Conservation (phyloP, 30 jellyfish, hydroid and myxozoan genomes). For the Aurelia aurita region DNA sequence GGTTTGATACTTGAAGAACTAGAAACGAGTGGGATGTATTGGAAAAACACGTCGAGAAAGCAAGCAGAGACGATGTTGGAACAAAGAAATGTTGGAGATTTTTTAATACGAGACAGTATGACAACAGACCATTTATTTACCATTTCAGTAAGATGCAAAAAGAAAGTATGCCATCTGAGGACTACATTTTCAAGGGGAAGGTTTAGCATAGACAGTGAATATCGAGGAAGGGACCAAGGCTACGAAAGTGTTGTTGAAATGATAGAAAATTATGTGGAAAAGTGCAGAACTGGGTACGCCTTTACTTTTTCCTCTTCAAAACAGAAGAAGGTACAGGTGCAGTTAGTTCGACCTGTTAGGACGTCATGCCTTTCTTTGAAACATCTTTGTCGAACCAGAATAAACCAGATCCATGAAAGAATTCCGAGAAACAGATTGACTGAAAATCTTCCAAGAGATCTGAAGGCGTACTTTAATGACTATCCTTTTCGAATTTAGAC, state of each 20-base stretch:
- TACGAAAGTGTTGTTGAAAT: constrained; percentile 23
- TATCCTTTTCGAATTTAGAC: constrained; percentile 32
- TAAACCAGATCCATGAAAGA: constrained; percentile 12
- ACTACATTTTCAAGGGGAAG: constrained; percentile 31
- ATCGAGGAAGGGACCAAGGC: constrained; percentile 10
- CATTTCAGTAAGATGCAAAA: constrained; percentile 25
- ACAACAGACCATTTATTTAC: constrained; percentile 15
- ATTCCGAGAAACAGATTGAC: background rate
- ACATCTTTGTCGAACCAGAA: constrained; percentile 52
- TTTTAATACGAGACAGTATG: constrained; percentile 56
- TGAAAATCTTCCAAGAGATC: constrained; percentile 13
- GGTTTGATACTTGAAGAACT: background rate
- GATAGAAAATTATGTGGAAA: constrained; percentile 32
- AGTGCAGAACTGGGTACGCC: constrained; percentile 5
- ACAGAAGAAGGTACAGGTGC: constrained; percentile 2
- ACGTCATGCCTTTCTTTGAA: constrained; percentile 35
- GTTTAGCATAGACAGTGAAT: constrained; percentile 55
- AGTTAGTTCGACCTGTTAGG: constrained; percentile 34
- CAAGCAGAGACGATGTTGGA: constrained; percentile 38
- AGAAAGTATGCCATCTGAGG: constrained; percentile 34
- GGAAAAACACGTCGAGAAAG: constrained; percentile 30
- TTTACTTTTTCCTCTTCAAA: constrained; percentile 8
- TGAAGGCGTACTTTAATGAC: constrained; percentile 10
- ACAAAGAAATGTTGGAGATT: constrained; percentile 25
- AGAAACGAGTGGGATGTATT: constrained; percentile 57